Conservation (phyloP, 2,888 invertebrate species). For the Ctena decussata region DNA sequence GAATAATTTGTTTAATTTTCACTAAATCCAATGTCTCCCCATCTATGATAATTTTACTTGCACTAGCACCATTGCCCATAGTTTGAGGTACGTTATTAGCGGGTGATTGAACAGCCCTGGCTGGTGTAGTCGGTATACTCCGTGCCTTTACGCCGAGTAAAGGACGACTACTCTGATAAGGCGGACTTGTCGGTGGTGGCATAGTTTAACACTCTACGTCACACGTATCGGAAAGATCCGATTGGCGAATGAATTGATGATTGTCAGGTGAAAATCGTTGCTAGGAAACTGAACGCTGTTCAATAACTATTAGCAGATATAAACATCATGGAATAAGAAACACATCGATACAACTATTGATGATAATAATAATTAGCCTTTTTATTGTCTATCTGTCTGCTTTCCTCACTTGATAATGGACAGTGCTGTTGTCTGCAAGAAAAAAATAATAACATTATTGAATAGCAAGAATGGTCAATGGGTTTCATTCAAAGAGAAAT, state of each 20-base stretch:
- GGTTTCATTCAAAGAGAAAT: too few species aligned
- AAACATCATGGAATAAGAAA: conserved; percentile 7
- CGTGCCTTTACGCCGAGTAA: conserved; percentile 61
- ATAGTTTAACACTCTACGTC: conserved; percentile 48
- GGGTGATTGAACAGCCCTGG: conserved; percentile 47
- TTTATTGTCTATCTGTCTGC: neutral
- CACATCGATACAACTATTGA: neutral
- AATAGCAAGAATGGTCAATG: too few species aligned
- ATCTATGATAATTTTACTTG: conserved; percentile 79
- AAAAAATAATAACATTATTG: too few species aligned
- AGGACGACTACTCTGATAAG: conserved; percentile 60
- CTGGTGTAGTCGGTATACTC: conserved; percentile 44
- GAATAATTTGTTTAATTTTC: conserved; percentile 86
- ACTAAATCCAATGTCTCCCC: conserved; percentile 82
- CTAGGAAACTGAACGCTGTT: conserved; percentile 44
- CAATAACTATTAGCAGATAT: conserved; percentile 1
- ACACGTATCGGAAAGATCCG: conserved; percentile 40
- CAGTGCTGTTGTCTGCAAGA: neutral
- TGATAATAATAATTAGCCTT: neutral
- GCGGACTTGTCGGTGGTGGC: conserved; percentile 66
- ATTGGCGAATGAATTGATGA: conserved; percentile 53
- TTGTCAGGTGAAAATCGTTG: conserved; percentile 47
- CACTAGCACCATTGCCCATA: conserved; percentile 85
- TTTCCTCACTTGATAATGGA: neutral
- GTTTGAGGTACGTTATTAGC: conserved; percentile 50